phyloP scores from a whole-genome alignment of 2,113 vertebrate genomes.

The Upupa epops region DNA sequence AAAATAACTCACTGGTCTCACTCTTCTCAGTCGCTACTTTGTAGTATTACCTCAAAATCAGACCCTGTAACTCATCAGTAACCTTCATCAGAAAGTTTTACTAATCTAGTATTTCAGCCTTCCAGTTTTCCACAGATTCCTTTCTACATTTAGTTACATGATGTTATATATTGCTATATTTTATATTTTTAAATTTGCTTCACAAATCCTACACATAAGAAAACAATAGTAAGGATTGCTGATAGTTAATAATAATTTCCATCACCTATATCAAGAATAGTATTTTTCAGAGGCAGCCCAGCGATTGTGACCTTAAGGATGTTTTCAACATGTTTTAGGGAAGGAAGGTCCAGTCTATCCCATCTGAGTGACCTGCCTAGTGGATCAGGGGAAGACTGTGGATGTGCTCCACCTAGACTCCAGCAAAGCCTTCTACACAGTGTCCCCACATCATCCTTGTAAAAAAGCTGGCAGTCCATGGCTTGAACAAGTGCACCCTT shows the following conservation, averaged over 20 bases:
- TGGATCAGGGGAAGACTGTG: no score
- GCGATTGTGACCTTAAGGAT: neutral
- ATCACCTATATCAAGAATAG: neutral
- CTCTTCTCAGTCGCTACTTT: neutral
- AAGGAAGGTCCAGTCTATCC: no score
- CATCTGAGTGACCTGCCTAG: no score
- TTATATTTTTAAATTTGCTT: neutral
- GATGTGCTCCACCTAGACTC: no score
- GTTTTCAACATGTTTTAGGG: neutral
- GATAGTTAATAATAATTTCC: neutral
- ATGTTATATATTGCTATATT: neutral
- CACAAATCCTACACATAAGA: neutral
- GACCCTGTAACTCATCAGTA: neutral
- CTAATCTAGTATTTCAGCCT: neutral
- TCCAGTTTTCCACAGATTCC: neutral
- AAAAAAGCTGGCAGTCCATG: no score
- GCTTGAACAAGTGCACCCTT: no score
- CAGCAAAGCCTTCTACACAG: no score
- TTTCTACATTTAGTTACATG: neutral
- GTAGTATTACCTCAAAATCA: constrained; percentile 17
- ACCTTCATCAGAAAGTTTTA: neutral
- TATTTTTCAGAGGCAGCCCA: neutral
- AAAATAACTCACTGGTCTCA: constrained; percentile 19
- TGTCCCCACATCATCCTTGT: no score
- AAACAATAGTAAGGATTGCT: neutral